Base-by-base conservation (phyloP, 2,113 vertebrate genomes). In the Hippocampus barbouri region DNA sequence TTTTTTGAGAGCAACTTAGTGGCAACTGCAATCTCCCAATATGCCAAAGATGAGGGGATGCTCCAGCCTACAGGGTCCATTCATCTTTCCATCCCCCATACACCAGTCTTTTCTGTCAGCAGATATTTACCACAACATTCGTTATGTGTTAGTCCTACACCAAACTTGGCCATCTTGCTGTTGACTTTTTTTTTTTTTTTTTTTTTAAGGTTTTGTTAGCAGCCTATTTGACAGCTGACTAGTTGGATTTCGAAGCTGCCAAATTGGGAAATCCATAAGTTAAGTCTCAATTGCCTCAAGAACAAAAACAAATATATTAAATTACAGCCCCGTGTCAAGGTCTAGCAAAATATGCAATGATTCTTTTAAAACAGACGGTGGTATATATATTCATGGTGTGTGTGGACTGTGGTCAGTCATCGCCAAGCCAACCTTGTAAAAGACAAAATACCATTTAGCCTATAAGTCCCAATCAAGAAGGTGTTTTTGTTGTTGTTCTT, bases 291-390 rank as follows among this genome's bases (percentile, higher is more conserved):
- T 40, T 63, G 18, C 38, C 20, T 43, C 38, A 40, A 40, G 34
- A 62, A 23, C 12, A 9, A 27, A 23, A 56, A 56, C 14, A n/a
- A 11, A 51, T 6, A 11, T 2, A 23, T n/a, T 54, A 59, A 34
- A 16, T 49, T 16, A 43, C 38, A 47, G 27, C 45, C 38, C 59
- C 54, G 27, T 53, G 62, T 11, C 23, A 56, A 56, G 53, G 40
- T 47, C 47, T 40, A 61, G 27, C 69, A 61, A 69, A 21, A 0
- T 45, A 51, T 56, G 53, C 9, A 51, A 70, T 8, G 20, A 66
- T 27, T 57, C 67, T 68, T 45, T 53, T 40, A 76, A 59, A 71
- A 70, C 70, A 69, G 54, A 60, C 69, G 51, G 57, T 41, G 25
- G 8, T 18, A 14, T 8, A 60, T 30, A 8, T 60, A 30, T 60